phyloP scores from a whole-genome alignment of 2,888 invertebrate genomes.

The Lasioglossum villosulum region DNA sequence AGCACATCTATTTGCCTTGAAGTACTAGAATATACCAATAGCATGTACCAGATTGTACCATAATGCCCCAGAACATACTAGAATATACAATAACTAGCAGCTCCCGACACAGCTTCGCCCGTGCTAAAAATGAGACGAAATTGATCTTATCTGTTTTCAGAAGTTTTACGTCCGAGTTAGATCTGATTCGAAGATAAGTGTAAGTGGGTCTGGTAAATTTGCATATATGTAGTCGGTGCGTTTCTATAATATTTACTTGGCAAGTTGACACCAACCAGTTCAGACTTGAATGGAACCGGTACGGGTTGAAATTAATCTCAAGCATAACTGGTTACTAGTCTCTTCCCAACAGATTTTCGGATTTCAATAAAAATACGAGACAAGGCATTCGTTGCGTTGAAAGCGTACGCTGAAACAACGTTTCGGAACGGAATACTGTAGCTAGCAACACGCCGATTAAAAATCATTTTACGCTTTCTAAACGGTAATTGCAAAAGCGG shows the following conservation, averaged over 20 bases:
- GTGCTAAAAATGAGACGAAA: too few relatives aligned
- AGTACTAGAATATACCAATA: not conserved
- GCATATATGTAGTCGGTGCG: not conserved
- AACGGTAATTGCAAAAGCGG: not conserved
- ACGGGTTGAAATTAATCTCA: not conserved
- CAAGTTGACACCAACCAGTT: not conserved
- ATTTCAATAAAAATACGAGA: not conserved
- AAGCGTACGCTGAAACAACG: not conserved
- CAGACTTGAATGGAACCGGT: not conserved
- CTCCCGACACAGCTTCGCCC: too few relatives aligned
- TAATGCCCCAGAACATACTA: too few relatives aligned
- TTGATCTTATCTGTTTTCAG: not conserved
- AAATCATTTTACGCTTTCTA: constrained; percentile 24
- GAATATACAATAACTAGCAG: too few relatives aligned
- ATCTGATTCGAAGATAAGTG: not conserved
- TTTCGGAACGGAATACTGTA: not conserved
- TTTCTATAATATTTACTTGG: not conserved
- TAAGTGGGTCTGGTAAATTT: not conserved
- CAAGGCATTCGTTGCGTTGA: not conserved
- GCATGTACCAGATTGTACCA: too few relatives aligned
- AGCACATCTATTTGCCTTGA: not conserved
- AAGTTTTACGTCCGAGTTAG: not conserved
- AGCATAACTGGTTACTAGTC: not conserved
- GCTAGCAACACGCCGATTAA: constrained; percentile 16
- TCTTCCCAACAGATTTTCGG: not conserved